Conservation (phyloP, 2,113 vertebrate genomes). For the Nothocercus julius region DNA sequence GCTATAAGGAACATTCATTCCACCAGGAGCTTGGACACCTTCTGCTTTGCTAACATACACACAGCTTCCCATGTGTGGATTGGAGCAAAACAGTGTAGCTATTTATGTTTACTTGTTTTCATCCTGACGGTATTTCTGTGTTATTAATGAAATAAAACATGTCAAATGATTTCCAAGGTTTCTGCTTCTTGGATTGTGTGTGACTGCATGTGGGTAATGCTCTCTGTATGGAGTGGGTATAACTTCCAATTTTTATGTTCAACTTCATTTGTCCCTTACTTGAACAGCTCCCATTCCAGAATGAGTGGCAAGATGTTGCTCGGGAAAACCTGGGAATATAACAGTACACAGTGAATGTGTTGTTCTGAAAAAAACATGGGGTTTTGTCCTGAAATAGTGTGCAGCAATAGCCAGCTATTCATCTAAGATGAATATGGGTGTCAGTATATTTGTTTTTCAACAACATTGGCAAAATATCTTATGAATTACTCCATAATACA, state of each 20-base stretch:
- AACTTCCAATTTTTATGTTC: neutral
- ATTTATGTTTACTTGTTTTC: neutral
- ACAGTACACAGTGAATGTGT: neutral
- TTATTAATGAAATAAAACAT: neutral
- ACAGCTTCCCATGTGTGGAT: neutral
- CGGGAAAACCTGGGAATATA: neutral
- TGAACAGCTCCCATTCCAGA: neutral
- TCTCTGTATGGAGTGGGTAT: neutral
- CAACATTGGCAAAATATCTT: neutral
- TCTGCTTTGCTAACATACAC: rapidly evolving
- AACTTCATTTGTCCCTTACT: neutral
- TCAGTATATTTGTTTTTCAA: neutral
- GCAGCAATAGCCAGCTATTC: neutral
- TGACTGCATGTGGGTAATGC: neutral
- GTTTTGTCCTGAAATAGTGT: neutral
- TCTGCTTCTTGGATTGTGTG: neutral
- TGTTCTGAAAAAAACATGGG: neutral
- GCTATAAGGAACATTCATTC: neutral
- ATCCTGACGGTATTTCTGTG: neutral
- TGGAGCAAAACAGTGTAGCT: neutral
- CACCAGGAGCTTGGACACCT: neutral
- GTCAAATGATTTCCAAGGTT: neutral
- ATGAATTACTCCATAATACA: neutral
- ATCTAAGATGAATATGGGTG: neutral
- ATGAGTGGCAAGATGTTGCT: neutral